Conservation (phyloP, 2,113 vertebrate species). For the Cavia aperea region DNA sequence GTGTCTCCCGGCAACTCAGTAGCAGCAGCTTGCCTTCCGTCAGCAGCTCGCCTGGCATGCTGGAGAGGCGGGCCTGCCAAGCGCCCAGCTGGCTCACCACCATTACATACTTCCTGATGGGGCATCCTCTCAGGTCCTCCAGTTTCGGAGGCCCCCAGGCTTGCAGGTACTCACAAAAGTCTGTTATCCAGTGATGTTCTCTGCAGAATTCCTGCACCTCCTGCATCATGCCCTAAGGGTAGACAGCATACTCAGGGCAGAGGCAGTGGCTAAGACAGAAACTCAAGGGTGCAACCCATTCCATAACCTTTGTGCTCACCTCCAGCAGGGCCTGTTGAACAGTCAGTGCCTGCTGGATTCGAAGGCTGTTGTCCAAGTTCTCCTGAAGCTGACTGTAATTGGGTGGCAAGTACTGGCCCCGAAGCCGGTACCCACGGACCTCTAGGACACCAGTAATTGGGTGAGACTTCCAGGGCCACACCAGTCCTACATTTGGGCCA, state of each 20-base stretch:
- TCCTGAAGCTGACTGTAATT: constrained; percentile 73
- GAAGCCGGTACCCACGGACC: constrained; percentile 69
- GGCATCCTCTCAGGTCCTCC: constrained; percentile 71
- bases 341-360: constrained; percentile 63
- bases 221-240: constrained; percentile 69
- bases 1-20: constrained; percentile 69
- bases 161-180: constrained; percentile 70
- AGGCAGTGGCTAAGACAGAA: not conserved
- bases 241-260: not conserved
- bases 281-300: not conserved
- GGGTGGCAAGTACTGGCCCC: constrained; percentile 70
- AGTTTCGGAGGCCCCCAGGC: constrained; percentile 73
- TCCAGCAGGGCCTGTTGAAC: constrained; percentile 67
- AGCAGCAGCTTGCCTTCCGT: constrained; percentile 76
- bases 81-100: constrained; percentile 66
- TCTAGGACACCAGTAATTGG: constrained; percentile 23
- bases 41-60: constrained; percentile 61
- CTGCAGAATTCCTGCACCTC: constrained; percentile 76
- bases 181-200: constrained; percentile 72
- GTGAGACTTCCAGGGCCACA: constrained; percentile 60
- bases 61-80: constrained; percentile 71
- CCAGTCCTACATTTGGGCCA: constrained; percentile 51
- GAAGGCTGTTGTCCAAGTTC: constrained; percentile 69
- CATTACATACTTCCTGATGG: constrained; percentile 68
- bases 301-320: constrained; percentile 63